A percentile compares a stretch with the other conserved stretches of the same genome.
phyloP scores from a whole-genome alignment of 1,140 invertebrate species.

The Zeugodacus cucurbitae region DNA sequence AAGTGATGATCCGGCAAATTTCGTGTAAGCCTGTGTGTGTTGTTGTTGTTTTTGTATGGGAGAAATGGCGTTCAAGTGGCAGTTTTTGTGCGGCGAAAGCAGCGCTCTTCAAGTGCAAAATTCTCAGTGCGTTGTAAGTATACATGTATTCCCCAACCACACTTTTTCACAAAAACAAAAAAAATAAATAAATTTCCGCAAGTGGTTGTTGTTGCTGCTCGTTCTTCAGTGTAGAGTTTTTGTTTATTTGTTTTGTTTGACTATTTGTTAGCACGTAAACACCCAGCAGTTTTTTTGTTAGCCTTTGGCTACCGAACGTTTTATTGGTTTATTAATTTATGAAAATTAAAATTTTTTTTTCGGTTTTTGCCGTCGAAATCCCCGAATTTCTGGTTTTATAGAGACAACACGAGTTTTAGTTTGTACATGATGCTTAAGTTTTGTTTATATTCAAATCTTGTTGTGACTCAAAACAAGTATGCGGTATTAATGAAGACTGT shows the following conservation, averaged over 20 bases:
- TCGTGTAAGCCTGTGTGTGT: not conserved
- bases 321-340: not conserved
- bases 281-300: not conserved
- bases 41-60: not conserved
- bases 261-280: not conserved
- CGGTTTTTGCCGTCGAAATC: not conserved
- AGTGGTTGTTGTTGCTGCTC: not conserved
- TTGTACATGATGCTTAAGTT: not conserved
- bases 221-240: not conserved
- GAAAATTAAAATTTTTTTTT: not conserved
- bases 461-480: not conserved
- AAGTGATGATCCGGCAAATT: not conserved
- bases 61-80: not conserved
- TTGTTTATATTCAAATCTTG: not conserved
- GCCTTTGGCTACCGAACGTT: not conserved
- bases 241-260: not conserved
- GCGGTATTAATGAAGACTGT: not conserved
- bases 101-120: not conserved
- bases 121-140: not conserved
- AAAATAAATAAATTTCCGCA: not conserved
- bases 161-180: no score
- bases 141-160: no score
- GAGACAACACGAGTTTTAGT: not conserved
- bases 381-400: not conserved
- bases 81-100: not conserved